Percentiles rank a stretch among this genome's conserved stretches.
Evolutionary conservation across 2,888 invertebrate genomes (phyloP).

Genomic region (Oxytorus armatus): DNA sequence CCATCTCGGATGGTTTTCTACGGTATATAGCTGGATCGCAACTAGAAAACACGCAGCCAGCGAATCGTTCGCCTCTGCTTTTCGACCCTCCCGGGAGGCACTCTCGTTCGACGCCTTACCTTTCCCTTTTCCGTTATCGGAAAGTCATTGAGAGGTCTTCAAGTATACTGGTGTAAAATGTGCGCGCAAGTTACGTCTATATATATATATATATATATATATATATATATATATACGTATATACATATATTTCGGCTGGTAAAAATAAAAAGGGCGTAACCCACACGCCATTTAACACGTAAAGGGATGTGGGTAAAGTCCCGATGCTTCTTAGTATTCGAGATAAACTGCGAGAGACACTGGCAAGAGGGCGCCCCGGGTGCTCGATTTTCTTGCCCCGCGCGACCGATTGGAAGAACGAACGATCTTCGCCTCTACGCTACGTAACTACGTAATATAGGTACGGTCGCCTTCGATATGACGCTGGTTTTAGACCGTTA

Average conservation of each 20-base stretch:
- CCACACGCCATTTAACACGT: not conserved
- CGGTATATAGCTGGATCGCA: constrained; percentile 10
- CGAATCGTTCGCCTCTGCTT: constrained; percentile 28
- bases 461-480: constrained; percentile 28
- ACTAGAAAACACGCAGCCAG: constrained; percentile 45
- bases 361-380: constrained; percentile 12
- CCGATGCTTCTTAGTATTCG: not conserved
- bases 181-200: constrained; percentile 19
- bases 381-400: constrained; percentile 52
- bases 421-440: constrained; percentile 31
- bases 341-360: constrained; percentile 30
- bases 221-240: constrained; percentile 4
- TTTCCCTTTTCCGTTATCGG: constrained; percentile 60
- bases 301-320: not conserved
- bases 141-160: constrained; percentile 65
- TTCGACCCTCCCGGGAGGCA: constrained; percentile 15
- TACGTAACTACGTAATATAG: constrained; percentile 29
- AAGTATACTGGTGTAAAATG: constrained; percentile 47
- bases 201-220: constrained; percentile 1
- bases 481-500: constrained; percentile 48
- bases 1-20: not conserved
- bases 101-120: constrained; percentile 45
- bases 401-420: constrained; percentile 62
- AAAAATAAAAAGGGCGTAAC: constrained; percentile 18
- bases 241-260: not conserved